phyloP scores from a whole-genome alignment of 1,140 invertebrate genomes.

The Bombus impatiens region DNA sequence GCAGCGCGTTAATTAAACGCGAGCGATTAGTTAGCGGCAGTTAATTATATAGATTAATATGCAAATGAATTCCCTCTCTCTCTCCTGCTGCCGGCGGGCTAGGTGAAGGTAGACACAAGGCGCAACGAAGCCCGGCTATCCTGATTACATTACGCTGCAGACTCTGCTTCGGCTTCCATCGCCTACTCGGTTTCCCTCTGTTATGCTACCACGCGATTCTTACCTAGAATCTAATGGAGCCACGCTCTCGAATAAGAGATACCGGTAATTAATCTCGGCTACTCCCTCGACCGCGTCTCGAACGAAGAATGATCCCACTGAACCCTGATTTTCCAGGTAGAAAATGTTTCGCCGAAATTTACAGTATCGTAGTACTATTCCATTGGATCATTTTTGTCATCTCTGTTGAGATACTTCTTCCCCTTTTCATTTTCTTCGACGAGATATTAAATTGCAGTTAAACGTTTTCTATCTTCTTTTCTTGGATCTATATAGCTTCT shows the following conservation, averaged over 20 bases:
- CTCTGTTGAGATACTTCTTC: too few relatives aligned
- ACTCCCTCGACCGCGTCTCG: constrained; percentile 22
- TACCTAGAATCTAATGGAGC: constrained; percentile 52
- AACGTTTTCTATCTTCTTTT: too few relatives aligned
- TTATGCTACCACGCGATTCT: constrained; percentile 39
- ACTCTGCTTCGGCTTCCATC: constrained; percentile 17
- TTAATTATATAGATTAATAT: constrained; percentile 75
- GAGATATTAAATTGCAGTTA: too few relatives aligned
- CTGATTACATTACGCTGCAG: constrained; percentile 35
- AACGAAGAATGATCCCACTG: neutral
- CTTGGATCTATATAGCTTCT: too few relatives aligned
- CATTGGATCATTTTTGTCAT: too few relatives aligned
- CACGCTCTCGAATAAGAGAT: constrained; percentile 39
- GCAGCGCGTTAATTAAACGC: constrained; percentile 66
- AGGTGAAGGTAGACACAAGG: constrained; percentile 36
- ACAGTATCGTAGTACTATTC: too few relatives aligned
- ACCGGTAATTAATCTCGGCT: constrained; percentile 62
- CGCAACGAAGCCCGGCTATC: constrained; percentile 16
- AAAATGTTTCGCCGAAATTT: too few relatives aligned
- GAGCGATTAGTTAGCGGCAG: constrained; percentile 68
- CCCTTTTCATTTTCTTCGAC: too few relatives aligned
- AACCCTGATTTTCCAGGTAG: neutral
- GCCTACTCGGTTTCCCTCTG: constrained; percentile 31
- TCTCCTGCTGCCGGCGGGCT: neutral
- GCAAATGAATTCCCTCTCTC: constrained; percentile 60